phyloP scores from a whole-genome alignment of 2,797 vertebrate genomes.

The Phrynocephalus forsythii region DNA sequence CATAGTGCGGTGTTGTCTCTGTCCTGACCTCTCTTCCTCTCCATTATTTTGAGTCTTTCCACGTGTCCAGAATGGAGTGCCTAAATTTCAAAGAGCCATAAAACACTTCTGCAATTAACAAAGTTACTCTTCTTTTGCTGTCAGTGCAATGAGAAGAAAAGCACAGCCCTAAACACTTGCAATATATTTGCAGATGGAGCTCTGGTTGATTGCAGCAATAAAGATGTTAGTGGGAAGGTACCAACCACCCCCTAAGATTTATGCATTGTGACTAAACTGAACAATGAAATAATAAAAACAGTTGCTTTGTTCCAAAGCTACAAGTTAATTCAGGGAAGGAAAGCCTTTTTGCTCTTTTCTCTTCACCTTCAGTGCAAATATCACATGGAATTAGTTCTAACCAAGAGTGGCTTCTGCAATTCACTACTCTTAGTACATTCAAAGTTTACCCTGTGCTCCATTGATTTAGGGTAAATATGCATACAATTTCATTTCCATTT shows the following conservation, averaged over 20 bases:
- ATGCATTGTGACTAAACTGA: background rate
- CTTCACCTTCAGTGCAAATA: background rate
- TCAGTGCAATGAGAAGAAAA: background rate
- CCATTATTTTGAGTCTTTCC: background rate
- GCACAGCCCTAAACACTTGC: conserved; percentile 2
- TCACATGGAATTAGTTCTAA: background rate
- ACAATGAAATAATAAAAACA: background rate
- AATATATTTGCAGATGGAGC: background rate
- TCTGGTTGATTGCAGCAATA: background rate
- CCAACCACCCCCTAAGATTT: conserved; percentile 10
- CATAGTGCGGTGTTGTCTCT: background rate
- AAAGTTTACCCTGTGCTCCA: background rate
- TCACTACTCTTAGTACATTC: background rate
- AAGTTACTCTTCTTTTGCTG: background rate
- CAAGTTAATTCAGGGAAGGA: conserved; percentile 10
- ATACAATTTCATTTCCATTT: background rate
- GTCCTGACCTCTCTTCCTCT: background rate
- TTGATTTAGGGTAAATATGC: background rate
- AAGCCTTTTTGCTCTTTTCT: conserved; percentile 15
- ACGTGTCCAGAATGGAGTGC: conserved; percentile 7
- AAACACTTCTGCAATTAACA: background rate
- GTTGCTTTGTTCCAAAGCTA: background rate
- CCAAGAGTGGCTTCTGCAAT: background rate
- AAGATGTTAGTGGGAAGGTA: background rate
- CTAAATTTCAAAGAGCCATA: background rate